Evolutionary conservation across 92 coral and sea anemone genomes (phyloP).

Genomic region (Palythoa caribaeorum): DNA sequence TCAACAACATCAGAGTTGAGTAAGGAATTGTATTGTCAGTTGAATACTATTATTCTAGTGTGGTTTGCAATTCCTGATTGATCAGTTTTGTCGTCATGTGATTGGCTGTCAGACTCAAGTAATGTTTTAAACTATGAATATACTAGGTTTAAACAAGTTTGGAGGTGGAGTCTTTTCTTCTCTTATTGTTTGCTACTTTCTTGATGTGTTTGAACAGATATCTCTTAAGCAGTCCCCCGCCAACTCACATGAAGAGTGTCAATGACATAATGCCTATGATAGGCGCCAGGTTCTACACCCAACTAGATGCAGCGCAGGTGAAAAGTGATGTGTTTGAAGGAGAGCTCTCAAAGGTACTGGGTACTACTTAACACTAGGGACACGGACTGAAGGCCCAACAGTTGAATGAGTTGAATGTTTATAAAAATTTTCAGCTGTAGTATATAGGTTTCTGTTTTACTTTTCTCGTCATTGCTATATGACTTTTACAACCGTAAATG

Average conservation of each 20-base stretch:
- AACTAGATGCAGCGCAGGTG: conserved; percentile 95
- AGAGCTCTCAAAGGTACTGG: conserved; percentile 90
- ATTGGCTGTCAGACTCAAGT: too few species aligned
- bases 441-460: neutral
- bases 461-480: neutral
- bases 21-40: too few species aligned
- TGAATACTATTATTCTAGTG: too few species aligned
- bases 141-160: too few species aligned
- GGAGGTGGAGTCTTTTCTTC: neutral
- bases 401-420: too few species aligned
- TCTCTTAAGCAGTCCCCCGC: conserved; percentile 87
- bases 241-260: conserved; percentile 92
- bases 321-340: conserved; percentile 96
- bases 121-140: too few species aligned
- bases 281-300: conserved; percentile 99
- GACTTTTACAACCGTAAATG: neutral
- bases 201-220: conserved; percentile 64
- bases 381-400: too few species aligned
- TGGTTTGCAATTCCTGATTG: too few species aligned
- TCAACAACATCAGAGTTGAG: too few species aligned
- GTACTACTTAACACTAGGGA: too few species aligned
- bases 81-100: too few species aligned
- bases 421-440: neutral
- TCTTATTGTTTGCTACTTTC: neutral
- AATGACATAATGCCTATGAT: conserved; percentile 99